A percentile compares a stretch with the other conserved stretches of the same genome.
phyloP scores from a whole-genome alignment of 2,113 vertebrate species.

The Mugil cephalus region DNA sequence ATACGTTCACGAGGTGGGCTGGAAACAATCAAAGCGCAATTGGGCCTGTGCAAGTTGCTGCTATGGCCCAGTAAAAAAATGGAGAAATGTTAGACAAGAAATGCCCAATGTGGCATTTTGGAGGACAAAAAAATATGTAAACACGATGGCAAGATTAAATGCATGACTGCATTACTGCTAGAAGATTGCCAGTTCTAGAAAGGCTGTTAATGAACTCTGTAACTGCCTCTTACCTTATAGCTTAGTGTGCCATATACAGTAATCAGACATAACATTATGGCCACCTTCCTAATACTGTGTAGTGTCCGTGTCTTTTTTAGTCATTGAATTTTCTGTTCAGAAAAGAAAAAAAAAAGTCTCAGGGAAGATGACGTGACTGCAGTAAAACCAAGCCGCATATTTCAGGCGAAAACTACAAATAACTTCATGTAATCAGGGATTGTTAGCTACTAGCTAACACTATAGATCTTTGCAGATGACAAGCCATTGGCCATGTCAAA shows the following conservation, averaged over 20 bases:
- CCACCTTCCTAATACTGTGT: no score
- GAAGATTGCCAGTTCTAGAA: constrained; percentile 25
- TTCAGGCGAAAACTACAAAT: no score
- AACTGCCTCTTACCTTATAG: constrained; percentile 14
- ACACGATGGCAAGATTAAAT: constrained; percentile 27
- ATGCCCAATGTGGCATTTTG: constrained; percentile 32
- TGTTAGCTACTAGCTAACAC: no score
- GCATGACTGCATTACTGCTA: constrained; percentile 21
- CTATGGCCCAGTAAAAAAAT: constrained; percentile 44
- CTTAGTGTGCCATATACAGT: constrained; percentile 21
- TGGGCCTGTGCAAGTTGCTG: constrained; percentile 31
- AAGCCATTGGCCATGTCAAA: no score
- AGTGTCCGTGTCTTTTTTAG: no score
- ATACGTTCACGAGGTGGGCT: constrained; percentile 63
- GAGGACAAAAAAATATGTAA: constrained; percentile 29
- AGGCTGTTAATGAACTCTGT: constrained; percentile 17
- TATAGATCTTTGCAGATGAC: no score
- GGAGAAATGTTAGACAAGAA: constrained; percentile 44
- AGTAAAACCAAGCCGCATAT: no score
- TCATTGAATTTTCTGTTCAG: no score
- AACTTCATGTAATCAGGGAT: no score
- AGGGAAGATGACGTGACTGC: no score
- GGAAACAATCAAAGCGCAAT: constrained; percentile 76
- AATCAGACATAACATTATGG: no score
- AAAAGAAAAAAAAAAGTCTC: no score